Conservation (phyloP, 2,113 vertebrate species). For the Mesembrinibis cayennensis region DNA sequence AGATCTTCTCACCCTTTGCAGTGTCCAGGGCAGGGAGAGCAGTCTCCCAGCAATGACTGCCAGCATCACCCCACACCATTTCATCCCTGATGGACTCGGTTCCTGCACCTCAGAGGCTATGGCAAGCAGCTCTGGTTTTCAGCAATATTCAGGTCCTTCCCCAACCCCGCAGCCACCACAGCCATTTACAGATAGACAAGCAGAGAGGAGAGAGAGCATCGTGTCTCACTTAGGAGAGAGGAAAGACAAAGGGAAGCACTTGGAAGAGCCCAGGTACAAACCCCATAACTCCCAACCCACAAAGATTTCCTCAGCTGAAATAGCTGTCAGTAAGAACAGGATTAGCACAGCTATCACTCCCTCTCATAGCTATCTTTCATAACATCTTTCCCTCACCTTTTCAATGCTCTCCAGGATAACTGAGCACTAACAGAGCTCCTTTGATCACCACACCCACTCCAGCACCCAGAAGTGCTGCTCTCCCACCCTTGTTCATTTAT, state of each 20-base stretch:
- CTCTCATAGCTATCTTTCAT: not conserved
- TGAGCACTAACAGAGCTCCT: not conserved
- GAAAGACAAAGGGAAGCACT: not conserved
- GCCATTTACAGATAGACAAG: not conserved
- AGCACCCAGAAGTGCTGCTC: not conserved
- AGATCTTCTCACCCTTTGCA: not conserved
- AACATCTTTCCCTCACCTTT: not conserved
- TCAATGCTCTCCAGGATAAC: not conserved
- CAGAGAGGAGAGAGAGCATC: not conserved
- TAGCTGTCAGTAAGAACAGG: not conserved
- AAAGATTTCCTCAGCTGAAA: not conserved
- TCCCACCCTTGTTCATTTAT: not conserved
- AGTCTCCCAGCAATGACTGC: not conserved
- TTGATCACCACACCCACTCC: not conserved
- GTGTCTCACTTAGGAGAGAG: not conserved
- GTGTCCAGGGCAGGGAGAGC: not conserved
- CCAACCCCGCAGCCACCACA: not conserved
- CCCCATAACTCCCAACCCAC: not conserved
- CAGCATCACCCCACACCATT: not conserved
- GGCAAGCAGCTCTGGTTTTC: not conserved
- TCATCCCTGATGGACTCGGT: accelerated
- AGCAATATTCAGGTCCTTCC: not conserved
- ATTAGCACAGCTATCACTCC: not conserved
- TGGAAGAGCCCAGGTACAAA: not conserved
- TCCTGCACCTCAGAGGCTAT: not conserved